A percentile compares a stretch with the other conserved stretches of the same genome.
These are phyloP conservation scores for Bombylius major DNA, from an alignment of 2,888 invertebrate species.

Conservation along the genomic window DNA sequence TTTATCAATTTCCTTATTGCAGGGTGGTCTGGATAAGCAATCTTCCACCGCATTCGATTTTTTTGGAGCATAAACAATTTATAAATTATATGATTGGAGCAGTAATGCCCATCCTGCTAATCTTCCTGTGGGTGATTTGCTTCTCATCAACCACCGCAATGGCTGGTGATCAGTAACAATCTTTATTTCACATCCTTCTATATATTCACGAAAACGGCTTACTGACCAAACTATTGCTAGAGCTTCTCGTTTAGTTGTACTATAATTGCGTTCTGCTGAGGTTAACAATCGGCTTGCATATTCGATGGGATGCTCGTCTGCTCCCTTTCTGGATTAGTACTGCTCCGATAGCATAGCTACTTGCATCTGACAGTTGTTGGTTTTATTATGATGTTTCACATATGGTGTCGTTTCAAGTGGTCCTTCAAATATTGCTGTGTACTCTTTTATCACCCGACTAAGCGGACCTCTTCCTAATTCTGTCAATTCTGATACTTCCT, in stretches of 20 bases:
- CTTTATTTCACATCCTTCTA: not conserved
- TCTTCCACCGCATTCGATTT: constrained; percentile 4
- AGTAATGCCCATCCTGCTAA: not conserved
- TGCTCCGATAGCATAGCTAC: constrained; percentile 1
- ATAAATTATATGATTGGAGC: constrained; percentile 1
- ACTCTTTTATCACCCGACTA: no score
- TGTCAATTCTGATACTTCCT: no score
- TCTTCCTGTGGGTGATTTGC: not conserved
- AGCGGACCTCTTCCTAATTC: no score
- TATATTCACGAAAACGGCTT: not conserved
- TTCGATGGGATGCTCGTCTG: no score
- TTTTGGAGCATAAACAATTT: not conserved
- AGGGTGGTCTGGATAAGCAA: constrained; percentile 3
- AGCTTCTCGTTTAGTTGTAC: not conserved
- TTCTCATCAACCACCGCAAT: constrained; percentile 2
- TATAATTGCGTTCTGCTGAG: not conserved
- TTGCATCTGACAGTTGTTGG: not conserved
- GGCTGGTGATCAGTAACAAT: constrained; percentile 2
- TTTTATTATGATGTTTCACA: no score
- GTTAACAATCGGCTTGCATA: constrained; percentile 17
- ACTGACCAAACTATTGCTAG: not conserved
- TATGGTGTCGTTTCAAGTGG: no score
- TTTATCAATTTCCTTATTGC: no score
- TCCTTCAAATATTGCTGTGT: no score
- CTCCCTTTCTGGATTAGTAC: not conserved